A percentile compares a stretch with the other conserved stretches of the same genome.
Evolutionary conservation across 2,797 vertebrate species (phyloP).

Genomic region (Fistularia commersonii): DNA sequence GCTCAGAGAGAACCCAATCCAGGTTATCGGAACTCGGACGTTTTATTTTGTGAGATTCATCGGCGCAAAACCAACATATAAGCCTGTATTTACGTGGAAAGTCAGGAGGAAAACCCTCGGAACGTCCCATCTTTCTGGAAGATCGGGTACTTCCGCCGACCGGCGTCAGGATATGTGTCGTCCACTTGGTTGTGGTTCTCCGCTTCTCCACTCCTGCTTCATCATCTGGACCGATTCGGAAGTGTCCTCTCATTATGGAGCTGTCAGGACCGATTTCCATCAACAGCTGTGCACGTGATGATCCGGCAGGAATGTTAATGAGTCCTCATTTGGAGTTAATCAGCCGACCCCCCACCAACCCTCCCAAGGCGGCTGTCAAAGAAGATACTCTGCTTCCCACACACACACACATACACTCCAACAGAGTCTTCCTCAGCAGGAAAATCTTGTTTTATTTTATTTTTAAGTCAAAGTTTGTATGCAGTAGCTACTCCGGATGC

Average conservation of each 20-base stretch:
- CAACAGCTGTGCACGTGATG: constrained; percentile 63
- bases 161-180: neutral
- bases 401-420: neutral
- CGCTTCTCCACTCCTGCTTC: constrained; percentile 24
- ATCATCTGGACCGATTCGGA: constrained; percentile 54
- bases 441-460: neutral
- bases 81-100: too few relatives aligned
- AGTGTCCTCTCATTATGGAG: constrained; percentile 65
- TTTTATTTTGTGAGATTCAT: too few relatives aligned
- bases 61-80: too few relatives aligned
- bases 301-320: constrained; percentile 65
- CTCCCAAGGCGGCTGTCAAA: constrained; percentile 28
- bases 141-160: neutral
- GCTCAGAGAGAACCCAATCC: too few relatives aligned
- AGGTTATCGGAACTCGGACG: too few relatives aligned
- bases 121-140: neutral
- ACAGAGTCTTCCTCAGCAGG: neutral
- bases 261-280: constrained; percentile 69
- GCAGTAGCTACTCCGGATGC: too few relatives aligned
- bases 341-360: constrained; percentile 36
- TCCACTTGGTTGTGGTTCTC: constrained; percentile 7
- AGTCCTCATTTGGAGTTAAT: constrained; percentile 64
- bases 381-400: neutral
- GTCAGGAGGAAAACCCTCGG: too few relatives aligned
- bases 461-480: too few relatives aligned